Evolutionary conservation across 2,113 vertebrate species (phyloP).

Genomic region (Prietella phreatophila): DNA sequence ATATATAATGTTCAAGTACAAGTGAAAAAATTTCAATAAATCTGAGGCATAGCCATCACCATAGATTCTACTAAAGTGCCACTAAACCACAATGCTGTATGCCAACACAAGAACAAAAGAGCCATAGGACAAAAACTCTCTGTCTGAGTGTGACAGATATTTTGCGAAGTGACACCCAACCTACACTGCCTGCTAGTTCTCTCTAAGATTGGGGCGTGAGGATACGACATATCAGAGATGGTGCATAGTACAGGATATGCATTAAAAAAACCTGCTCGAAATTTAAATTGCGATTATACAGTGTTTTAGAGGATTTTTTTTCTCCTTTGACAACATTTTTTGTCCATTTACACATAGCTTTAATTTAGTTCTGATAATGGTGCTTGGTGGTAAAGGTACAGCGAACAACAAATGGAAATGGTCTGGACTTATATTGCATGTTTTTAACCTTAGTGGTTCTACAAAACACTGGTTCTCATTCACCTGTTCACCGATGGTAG

Average conservation of each 20-base stretch:
- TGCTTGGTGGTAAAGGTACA: background rate
- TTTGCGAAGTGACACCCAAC: background rate
- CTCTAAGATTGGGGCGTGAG: background rate
- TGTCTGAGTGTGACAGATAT: background rate
- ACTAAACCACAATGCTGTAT: background rate
- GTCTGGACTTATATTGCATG: too few relatives aligned
- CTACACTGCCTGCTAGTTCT: background rate
- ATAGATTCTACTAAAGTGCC: background rate
- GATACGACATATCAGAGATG: background rate
- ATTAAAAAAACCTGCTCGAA: background rate
- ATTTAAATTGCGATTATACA: background rate
- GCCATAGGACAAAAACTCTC: background rate
- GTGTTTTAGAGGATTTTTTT: background rate
- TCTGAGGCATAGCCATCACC: background rate
- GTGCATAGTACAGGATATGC: background rate
- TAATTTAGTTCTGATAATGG: background rate
- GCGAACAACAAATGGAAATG: background rate
- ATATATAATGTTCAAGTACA: background rate
- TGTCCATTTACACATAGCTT: background rate
- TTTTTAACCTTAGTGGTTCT: too few relatives aligned
- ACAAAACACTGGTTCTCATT: too few relatives aligned
- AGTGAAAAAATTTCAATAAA: background rate
- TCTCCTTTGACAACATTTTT: background rate
- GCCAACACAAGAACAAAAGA: slow-evolving; percentile 6
- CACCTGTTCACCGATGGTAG: too few relatives aligned